A percentile compares a stretch with the other conserved stretches of the same genome.
These are phyloP conservation scores for Scaptomyza pallida DNA, from an alignment of 1,140 invertebrate genomes.

Conservation along the genomic window DNA sequence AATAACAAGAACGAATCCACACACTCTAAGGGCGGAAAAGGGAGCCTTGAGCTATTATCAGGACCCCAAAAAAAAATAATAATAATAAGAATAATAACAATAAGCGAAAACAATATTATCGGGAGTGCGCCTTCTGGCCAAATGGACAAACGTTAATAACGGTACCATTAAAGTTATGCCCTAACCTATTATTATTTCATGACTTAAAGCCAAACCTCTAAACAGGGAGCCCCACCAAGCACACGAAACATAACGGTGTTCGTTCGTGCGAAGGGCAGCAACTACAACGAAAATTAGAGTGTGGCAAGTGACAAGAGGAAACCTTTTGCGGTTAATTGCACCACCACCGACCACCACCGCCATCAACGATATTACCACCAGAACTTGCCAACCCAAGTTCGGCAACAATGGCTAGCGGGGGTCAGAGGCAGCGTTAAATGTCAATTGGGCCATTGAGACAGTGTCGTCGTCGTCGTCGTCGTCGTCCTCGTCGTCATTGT, in stretches of 20 bases:
- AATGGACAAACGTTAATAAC: slow-evolving; percentile 71
- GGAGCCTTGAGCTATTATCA: slow-evolving; percentile 6
- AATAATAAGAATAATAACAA: slow-evolving; percentile 57
- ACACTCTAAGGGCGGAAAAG: neutral
- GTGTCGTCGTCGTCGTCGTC: slow-evolving; percentile 41
- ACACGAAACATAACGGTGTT: neutral
- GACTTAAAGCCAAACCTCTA: slow-evolving; percentile 63
- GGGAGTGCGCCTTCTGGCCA: slow-evolving; percentile 27
- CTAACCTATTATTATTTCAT: slow-evolving; percentile 69
- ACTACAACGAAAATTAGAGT: neutral
- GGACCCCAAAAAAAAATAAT: slow-evolving; percentile 5
- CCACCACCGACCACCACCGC: slow-evolving; percentile 42
- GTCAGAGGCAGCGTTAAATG: slow-evolving; percentile 74
- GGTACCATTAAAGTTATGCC: slow-evolving; percentile 62
- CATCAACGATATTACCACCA: slow-evolving; percentile 2
- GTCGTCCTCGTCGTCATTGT: slow-evolving; percentile 37
- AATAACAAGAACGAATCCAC: neutral
- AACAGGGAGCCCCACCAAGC: neutral
- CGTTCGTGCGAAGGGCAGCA: slow-evolving; percentile 36
- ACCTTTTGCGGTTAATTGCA: slow-evolving; percentile 81
- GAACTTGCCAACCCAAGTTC: no score
- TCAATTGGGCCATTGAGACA: slow-evolving; percentile 57
- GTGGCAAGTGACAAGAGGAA: slow-evolving; percentile 71
- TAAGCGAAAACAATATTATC: slow-evolving; percentile 38
- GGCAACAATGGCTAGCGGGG: slow-evolving; percentile 19